These are phyloP conservation scores for Mycetomoellerius zeteki DNA, from an alignment of 1,140 invertebrate species.

Conservation along the genomic window DNA sequence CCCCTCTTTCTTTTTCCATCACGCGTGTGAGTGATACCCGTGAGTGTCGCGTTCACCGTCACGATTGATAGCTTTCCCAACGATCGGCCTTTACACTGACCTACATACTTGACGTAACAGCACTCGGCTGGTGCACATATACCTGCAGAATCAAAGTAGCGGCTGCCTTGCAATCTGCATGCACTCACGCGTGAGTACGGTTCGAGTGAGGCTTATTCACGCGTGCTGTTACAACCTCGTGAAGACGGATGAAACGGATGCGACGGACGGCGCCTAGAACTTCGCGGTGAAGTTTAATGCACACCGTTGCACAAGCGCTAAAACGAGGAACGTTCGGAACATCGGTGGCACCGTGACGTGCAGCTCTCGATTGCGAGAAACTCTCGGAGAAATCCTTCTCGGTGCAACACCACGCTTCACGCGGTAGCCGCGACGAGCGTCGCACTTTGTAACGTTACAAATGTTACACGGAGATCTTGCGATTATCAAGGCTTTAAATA, in stretches of 20 bases:
- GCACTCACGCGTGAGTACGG: not conserved
- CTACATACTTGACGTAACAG: constrained; percentile 81
- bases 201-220: not conserved
- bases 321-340: not conserved
- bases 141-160: not conserved
- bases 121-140: not conserved
- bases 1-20: not conserved
- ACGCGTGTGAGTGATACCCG: not conserved
- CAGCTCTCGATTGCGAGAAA: constrained; percentile 1
- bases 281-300: constrained; percentile 7
- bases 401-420: not conserved
- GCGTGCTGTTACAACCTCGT: not conserved
- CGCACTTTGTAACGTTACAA: not conserved
- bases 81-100: constrained; percentile 86
- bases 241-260: not conserved
- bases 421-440: too few species aligned
- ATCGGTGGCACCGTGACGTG: not conserved
- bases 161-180: not conserved
- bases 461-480: constrained; percentile 7
- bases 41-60: constrained; percentile 1
- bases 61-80: constrained; percentile 79
- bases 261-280: not conserved
- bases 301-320: constrained; percentile 15
- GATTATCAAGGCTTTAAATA: constrained; percentile 9
- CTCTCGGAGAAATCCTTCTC: constrained; percentile 39